Evolutionary conservation across 1,140 invertebrate genomes (phyloP).

Genomic region (Protaetia brevitarsis): DNA sequence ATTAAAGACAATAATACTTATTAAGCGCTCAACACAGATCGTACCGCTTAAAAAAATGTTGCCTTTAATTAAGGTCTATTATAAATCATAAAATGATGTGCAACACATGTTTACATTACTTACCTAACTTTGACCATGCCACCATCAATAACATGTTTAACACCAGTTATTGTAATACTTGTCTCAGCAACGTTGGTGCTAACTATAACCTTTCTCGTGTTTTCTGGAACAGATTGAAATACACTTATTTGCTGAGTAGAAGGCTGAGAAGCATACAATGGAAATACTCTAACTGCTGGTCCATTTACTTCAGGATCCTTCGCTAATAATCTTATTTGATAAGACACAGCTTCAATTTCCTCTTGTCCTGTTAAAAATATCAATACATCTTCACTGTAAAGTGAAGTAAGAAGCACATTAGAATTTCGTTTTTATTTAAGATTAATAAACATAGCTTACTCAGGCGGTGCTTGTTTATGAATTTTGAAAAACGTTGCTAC

Average conservation of each 20-base stretch:
- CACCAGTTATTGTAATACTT: conserved; percentile 92
- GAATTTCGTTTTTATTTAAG: background rate
- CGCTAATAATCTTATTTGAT: conserved; percentile 70
- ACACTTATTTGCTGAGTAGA: conserved; percentile 74
- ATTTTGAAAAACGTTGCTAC: conserved; percentile 90
- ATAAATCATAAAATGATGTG: background rate
- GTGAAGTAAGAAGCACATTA: background rate
- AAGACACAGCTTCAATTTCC: conserved; percentile 89
- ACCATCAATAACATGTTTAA: conserved; percentile 91
- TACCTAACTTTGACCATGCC: conserved; percentile 89
- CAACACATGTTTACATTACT: conserved; percentile 31
- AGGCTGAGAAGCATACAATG: conserved; percentile 81
- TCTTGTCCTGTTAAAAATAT: conserved; percentile 99
- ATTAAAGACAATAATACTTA: too few species aligned
- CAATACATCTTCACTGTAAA: conserved; percentile 77
- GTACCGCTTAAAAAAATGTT: too few species aligned
- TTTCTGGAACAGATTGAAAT: conserved; percentile 64
- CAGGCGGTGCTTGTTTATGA: conserved; percentile 75
- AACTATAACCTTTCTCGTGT: conserved; percentile 83
- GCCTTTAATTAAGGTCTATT: too few species aligned
- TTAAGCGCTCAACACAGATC: too few species aligned
- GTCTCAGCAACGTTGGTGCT: conserved; percentile 99
- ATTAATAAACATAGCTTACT: conserved; percentile 57
- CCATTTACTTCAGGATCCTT: conserved; percentile 60
- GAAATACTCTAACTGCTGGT: conserved; percentile 66